Base-by-base conservation (phyloP, 2,113 vertebrate species). In the Saguinus midas region DNA sequence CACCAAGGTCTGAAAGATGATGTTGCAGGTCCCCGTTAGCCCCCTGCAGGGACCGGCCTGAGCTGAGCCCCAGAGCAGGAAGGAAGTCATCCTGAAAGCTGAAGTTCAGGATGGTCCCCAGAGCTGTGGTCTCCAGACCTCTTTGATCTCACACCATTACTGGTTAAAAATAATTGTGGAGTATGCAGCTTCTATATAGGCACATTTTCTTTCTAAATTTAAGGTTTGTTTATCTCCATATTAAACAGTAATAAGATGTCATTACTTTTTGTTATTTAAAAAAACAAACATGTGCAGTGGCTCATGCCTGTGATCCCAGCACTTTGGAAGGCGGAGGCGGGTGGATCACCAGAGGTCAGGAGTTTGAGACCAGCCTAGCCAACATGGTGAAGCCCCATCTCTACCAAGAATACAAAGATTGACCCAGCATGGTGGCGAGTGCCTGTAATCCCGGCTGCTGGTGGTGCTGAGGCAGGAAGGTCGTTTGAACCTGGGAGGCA, bases 91-190 rank as follows among this genome's bases (percentile, higher is more conserved):
- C 90, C 96, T 84, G 94, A 90, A 91, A 96, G 58, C 52, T 16
- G 40, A 57, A 68, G 72, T 95, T 90, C 92, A 96, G 92, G 95
- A 96, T 37, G 45, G 80, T 87, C 95, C 70, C 87, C 43, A 29
- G 70, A 86, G 95, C 75, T 89, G 48, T 73, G 87, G 83, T 92
- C 84, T 82, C 50, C 86, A 64, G 72, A 45, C 12, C n/a, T 66
- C 87, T 97, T 95, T 97, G 97, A 97, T 97, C 75, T 96, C 81
- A 37, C 32, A 97, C 55, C 43, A 43, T 87, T 72, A 91, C 32
- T 87, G 81, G 95, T 90, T 97, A 97, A 97, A 97, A 98, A 97
- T 96, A 95, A 97, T 78, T 50, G 78, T 50, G 78, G 64, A 91
- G 79, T 93, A n/a, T 90, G 68, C 45, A 86, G 48, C 37, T 95